phyloP scores from a whole-genome alignment of 2,113 vertebrate genomes.

The Himantopus leucocephalus region DNA sequence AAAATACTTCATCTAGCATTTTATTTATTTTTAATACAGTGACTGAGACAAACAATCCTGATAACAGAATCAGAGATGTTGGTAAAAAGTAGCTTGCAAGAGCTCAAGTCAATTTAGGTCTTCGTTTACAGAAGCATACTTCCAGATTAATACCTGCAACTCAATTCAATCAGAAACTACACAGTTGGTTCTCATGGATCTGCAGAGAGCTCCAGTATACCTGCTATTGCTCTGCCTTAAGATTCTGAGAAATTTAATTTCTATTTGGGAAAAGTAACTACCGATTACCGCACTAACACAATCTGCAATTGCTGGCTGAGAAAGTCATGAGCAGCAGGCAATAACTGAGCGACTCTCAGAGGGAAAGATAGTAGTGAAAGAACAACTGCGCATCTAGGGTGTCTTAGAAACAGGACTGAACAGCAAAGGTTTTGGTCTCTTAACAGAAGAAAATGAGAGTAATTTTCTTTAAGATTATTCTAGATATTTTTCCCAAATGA shows the following conservation, averaged over 20 bases:
- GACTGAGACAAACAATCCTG: background rate
- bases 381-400: background rate
- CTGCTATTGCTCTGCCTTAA: background rate
- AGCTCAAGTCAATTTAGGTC: background rate
- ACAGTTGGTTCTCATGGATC: accelerated
- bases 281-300: background rate
- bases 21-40: background rate
- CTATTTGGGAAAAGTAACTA: background rate
- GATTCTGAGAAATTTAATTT: background rate
- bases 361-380: background rate
- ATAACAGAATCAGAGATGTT: background rate
- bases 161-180: background rate
- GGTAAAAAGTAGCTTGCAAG: background rate
- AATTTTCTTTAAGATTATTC: background rate
- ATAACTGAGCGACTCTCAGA: background rate
- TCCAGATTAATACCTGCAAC: background rate
- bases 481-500: background rate
- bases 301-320: background rate
- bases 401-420: background rate
- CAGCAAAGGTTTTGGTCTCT: background rate
- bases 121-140: background rate
- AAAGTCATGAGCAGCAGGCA: background rate
- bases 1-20: background rate
- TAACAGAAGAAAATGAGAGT: background rate
- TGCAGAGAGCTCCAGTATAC: background rate